Percentiles rank a stretch among this genome's conserved stretches.
phyloP scores from a whole-genome alignment of 2,113 vertebrate genomes.

The Calidris pugnax region DNA sequence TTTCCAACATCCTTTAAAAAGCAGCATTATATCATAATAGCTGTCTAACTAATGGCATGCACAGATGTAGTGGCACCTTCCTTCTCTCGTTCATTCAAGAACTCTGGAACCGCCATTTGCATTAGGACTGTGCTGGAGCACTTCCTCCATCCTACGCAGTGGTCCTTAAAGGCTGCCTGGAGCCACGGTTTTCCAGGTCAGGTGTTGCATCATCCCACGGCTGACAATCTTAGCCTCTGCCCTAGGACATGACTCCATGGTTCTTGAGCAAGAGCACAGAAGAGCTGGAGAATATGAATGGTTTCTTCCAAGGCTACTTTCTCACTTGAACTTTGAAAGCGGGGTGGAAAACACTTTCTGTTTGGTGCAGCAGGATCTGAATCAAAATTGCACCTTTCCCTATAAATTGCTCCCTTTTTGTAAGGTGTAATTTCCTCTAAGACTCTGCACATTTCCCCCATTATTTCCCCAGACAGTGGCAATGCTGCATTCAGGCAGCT shows the following conservation, averaged over 20 bases:
- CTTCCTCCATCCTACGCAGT: not conserved
- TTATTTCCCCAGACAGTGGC: not conserved
- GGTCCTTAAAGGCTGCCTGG: not conserved
- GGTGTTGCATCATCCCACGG: not conserved
- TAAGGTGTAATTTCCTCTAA: not conserved
- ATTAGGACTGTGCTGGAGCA: not conserved
- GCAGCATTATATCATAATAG: not conserved
- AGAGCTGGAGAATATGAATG: not conserved
- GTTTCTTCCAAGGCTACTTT: not conserved
- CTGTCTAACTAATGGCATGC: not conserved
- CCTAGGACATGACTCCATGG: not conserved
- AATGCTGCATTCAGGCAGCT: not conserved
- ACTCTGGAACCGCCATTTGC: not conserved
- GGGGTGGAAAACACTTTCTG: not conserved
- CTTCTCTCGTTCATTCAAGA: not conserved
- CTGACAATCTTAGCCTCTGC: not conserved
- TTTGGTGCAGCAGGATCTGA: not conserved
- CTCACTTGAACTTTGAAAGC: not conserved
- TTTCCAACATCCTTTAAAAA: slow-evolving; percentile 12
- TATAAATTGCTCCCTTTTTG: not conserved
- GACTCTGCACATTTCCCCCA: not conserved
- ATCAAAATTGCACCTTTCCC: not conserved
- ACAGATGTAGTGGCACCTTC: not conserved
- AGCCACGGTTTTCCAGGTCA: not conserved
- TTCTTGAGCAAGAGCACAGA: not conserved